Percentiles rank a stretch among this genome's conserved stretches.
Conservation (phyloP, 2,888 invertebrate species). For the Gastrophysa polygoni region DNA sequence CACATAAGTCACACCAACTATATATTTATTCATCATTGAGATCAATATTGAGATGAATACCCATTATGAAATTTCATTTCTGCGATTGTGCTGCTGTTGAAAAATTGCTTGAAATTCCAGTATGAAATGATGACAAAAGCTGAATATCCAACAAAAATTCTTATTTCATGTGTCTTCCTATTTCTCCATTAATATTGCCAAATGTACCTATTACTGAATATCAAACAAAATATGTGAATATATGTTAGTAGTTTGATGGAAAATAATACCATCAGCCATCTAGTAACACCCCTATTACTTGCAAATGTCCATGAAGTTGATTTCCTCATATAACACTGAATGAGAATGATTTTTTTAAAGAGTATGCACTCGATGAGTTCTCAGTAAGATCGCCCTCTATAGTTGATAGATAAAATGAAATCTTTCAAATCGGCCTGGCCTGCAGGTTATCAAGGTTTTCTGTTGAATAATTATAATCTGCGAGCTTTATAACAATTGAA, state of each 20-base stretch:
- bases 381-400: background rate
- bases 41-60: too few relatives aligned
- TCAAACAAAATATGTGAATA: slow-evolving; percentile 49
- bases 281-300: slow-evolving; percentile 46
- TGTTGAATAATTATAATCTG: too few relatives aligned
- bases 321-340: slow-evolving; percentile 22
- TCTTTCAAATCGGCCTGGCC: too few relatives aligned
- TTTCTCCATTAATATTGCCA: slow-evolving; percentile 47
- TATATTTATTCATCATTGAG: too few relatives aligned
- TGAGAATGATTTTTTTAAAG: slow-evolving; percentile 14
- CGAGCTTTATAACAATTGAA: too few relatives aligned
- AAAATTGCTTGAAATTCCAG: too few relatives aligned
- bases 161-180: slow-evolving; percentile 46
- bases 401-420: too few relatives aligned
- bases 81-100: too few relatives aligned
- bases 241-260: slow-evolving; percentile 49
- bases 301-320: slow-evolving; percentile 24
- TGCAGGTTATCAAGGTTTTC: too few relatives aligned
- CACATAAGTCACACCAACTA: too few relatives aligned
- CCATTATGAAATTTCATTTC: too few relatives aligned
- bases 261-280: slow-evolving; percentile 44
- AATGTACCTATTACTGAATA: slow-evolving; percentile 51
- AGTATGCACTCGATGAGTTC: too few relatives aligned
- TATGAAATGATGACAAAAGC: background rate
- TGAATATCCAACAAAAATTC: slow-evolving; percentile 6